Evolutionary conservation across 2,797 vertebrate genomes (phyloP), one percentile per base, ranked within the genome.

Genomic region (Lutjanus argentimaculatus): DNA sequence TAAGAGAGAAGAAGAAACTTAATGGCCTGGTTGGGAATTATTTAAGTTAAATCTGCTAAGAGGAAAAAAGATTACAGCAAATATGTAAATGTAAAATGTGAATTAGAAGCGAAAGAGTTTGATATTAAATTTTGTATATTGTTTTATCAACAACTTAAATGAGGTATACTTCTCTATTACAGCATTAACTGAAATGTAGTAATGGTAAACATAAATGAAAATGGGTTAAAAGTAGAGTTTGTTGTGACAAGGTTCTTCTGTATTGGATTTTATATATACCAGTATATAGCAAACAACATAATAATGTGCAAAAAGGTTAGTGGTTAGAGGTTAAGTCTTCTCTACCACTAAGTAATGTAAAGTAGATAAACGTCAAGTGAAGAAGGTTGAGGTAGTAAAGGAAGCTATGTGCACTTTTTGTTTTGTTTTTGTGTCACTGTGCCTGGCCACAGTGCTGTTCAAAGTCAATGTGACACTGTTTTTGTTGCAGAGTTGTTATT

Each of bases 401-500:
- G 8, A 53, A 56, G 52, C 53, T 58, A 25, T 65, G n/a, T 30
- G 30, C 30, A 49, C 63, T 36, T 68, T 55, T 17, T n/a, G 43
- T 73, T 49, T 77, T 64, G 17, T 59, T 46, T 4, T 77, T 77
- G 45, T 7, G 5, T 58, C 2, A 17, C n/a, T 55, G 21, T 71
- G n/a, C 22, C 40, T 75, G 46, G 30, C 43, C 63, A 56, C 56
- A 15, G 25, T 17, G 17, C 53, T 67, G 40, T 57, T 76, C 6
- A 73, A 56, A 69, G 22, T 72, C 45, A 30, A 2, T 65, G 40
- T 62, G 63, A 79, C 51, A 59, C 45, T 56, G 30, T 68, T 67
- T 59, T 77, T 80, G 51, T 62, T 65, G 36, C 15, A 71, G 57
- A 57, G 43, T 61, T 63, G 40, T 68, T 74, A 25, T 55, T 67